Conservation (phyloP, 2,113 vertebrate genomes). For the Ictalurus furcatus region DNA sequence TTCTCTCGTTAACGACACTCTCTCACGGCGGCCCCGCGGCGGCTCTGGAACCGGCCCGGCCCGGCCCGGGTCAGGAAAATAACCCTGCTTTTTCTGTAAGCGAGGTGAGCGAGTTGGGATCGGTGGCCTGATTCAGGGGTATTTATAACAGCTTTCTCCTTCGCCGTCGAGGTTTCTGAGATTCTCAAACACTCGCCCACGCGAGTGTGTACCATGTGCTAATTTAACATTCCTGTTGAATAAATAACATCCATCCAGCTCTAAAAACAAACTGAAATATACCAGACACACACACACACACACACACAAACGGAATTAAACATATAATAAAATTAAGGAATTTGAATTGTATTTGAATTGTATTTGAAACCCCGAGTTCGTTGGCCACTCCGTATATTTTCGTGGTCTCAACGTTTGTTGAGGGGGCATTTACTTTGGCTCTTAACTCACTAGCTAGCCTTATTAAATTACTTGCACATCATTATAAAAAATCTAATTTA, state of each 20-base stretch:
- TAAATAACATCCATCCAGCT: neutral
- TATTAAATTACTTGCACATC: too few relatives aligned
- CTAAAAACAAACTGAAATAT: neutral
- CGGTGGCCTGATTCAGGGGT: conserved; percentile 8
- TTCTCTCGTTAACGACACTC: conserved; percentile 28
- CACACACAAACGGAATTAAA: neutral
- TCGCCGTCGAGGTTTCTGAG: neutral
- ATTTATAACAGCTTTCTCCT: conserved; percentile 14
- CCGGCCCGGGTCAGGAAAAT: neutral
- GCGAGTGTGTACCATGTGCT: neutral
- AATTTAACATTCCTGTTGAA: neutral
- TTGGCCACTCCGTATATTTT: too few relatives aligned
- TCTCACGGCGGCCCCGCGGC: conserved; percentile 2
- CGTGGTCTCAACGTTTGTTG: neutral
- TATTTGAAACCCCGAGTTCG: too few relatives aligned
- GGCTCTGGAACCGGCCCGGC: neutral
- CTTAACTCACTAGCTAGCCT: too few relatives aligned
- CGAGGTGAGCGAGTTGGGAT: neutral
- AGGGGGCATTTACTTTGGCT: neutral
- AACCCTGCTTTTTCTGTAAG: conserved; percentile 18
- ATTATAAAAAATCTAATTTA: too few relatives aligned
- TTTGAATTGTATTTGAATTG: too few relatives aligned
- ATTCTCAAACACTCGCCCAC: neutral
- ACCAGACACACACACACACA: neutral
- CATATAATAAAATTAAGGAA: neutral